phyloP scores from a whole-genome alignment of 2,797 vertebrate species.

The Hypotaenidia philippensis region DNA sequence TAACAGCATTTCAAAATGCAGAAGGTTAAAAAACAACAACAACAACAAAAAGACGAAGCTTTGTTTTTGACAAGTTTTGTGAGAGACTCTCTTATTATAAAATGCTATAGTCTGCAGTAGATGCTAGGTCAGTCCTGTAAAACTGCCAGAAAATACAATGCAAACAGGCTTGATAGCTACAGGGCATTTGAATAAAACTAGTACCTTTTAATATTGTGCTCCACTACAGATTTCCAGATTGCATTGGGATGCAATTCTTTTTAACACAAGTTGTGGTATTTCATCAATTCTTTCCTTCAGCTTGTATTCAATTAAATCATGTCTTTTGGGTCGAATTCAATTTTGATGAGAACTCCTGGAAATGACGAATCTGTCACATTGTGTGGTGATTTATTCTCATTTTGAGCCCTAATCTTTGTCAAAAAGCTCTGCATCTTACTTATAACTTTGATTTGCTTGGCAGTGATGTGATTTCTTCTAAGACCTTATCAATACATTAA shows the following conservation, averaged over 20 bases:
- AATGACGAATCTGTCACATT: background rate
- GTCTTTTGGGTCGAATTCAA: background rate
- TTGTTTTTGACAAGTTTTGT: background rate
- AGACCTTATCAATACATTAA: background rate
- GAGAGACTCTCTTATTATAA: background rate
- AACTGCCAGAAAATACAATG: background rate
- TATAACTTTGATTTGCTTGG: background rate
- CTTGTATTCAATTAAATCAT: background rate
- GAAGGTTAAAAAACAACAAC: background rate
- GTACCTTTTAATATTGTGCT: background rate
- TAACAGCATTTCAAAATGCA: background rate
- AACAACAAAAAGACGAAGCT: background rate
- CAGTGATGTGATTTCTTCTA: background rate
- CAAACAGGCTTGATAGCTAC: background rate
- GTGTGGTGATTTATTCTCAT: background rate
- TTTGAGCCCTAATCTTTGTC: background rate
- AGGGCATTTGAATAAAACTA: background rate
- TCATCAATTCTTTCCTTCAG: background rate
- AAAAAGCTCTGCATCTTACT: background rate
- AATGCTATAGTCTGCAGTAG: background rate
- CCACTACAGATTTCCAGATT: background rate
- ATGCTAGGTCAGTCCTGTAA: background rate
- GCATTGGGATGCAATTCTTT: background rate
- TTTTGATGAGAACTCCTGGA: background rate
- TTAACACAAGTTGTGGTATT: background rate